phyloP scores from a whole-genome alignment of 2,888 invertebrate species.

The Drosophila ustulata region DNA sequence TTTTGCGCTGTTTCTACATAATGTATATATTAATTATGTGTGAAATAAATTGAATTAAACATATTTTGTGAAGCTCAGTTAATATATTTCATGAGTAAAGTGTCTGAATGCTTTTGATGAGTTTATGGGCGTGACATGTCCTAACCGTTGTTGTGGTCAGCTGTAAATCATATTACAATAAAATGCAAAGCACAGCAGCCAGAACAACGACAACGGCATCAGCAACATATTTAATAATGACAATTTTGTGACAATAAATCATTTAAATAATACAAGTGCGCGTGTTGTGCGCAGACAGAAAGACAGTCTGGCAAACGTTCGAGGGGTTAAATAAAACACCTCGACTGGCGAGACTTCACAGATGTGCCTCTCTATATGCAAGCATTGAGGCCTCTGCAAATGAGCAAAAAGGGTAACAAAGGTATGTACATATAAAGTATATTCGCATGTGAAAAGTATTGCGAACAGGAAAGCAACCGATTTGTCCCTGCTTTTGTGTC shows the following conservation, averaged over 20 bases:
- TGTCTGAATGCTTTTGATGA: slow-evolving; percentile 8
- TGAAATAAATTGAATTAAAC: slow-evolving; percentile 2
- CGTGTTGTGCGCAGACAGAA: slow-evolving; percentile 19
- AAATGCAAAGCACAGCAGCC: slow-evolving; percentile 55
- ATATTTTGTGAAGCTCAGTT: neutral
- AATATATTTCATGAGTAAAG: neutral
- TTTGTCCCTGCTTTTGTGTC: too few species aligned
- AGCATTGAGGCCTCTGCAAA: neutral
- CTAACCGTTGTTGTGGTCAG: slow-evolving; percentile 40
- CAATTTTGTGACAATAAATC: slow-evolving; percentile 82
- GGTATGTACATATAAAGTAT: neutral
- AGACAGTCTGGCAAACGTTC: neutral
- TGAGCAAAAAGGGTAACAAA: neutral
- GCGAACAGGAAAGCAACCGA: too few species aligned
- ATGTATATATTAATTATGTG: neutral
- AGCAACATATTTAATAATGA: slow-evolving; percentile 74
- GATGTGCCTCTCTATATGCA: neutral
- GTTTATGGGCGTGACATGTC: slow-evolving; percentile 26
- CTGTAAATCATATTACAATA: slow-evolving; percentile 78
- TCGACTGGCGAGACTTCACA: neutral
- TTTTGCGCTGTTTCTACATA: neutral
- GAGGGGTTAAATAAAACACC: slow-evolving; percentile 1
- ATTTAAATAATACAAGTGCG: slow-evolving; percentile 70
- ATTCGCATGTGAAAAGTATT: too few species aligned
- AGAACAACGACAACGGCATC: slow-evolving; percentile 28